These are phyloP conservation scores for Myotis findleyi DNA, from an alignment of 2,797 vertebrate species.

Conservation along the genomic window DNA sequence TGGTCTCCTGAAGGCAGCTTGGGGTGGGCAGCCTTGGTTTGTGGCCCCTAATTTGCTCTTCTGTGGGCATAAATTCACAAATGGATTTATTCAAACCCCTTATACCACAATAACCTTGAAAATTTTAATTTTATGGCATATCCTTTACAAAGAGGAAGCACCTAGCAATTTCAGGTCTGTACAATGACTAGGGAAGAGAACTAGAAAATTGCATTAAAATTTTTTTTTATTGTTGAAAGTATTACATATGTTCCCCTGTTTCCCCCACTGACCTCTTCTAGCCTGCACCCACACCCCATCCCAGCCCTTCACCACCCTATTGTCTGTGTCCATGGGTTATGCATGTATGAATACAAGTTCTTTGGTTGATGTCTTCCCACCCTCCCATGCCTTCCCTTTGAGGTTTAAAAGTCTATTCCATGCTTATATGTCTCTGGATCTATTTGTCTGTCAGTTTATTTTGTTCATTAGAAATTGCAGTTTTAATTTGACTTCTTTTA, in stretches of 20 bases:
- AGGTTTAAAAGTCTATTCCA: too few relatives aligned
- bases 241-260: too few relatives aligned
- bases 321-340: too few relatives aligned
- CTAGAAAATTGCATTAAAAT: background rate
- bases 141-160: slow-evolving; percentile 46
- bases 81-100: slow-evolving; percentile 68
- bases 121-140: slow-evolving; percentile 1
- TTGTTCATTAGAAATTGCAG: background rate
- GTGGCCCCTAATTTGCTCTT: slow-evolving; percentile 45
- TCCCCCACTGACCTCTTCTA: too few relatives aligned
- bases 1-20: slow-evolving; percentile 73
- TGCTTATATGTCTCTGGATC: too few relatives aligned
- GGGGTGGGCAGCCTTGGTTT: slow-evolving; percentile 59
- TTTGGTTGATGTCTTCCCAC: too few relatives aligned
- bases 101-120: slow-evolving; percentile 52
- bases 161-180: background rate
- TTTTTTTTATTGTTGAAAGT: too few relatives aligned
- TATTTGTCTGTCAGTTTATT: too few relatives aligned
- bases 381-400: too few relatives aligned
- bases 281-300: too few relatives aligned
- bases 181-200: background rate
- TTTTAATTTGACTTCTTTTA: slow-evolving; percentile 41
- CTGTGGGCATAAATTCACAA: slow-evolving; percentile 33
- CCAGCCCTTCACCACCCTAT: too few relatives aligned
- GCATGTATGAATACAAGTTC: too few relatives aligned